A percentile compares a stretch with the other conserved stretches of the same genome.
These are phyloP conservation scores for Neelides sp. DNA, from an alignment of 1,140 invertebrate species.

Conservation along the genomic window DNA sequence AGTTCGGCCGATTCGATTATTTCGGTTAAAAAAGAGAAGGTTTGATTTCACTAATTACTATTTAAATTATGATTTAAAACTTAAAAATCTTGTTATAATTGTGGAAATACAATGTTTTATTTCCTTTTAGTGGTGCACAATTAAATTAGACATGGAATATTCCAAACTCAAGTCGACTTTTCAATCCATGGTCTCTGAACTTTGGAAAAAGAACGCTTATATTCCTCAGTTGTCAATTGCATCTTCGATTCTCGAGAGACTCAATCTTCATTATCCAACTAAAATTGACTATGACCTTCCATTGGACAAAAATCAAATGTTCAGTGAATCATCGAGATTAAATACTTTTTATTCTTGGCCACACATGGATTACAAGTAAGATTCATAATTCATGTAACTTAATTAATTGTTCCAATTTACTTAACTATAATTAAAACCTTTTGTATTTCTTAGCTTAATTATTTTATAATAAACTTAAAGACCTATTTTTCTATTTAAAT, in stretches of 20 bases:
- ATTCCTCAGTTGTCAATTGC: conserved; percentile 74
- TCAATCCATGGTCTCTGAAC: conserved; percentile 59
- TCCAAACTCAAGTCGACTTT: conserved; percentile 63
- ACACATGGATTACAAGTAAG: conserved; percentile 90
- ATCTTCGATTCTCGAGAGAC: conserved; percentile 70
- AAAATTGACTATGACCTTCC: conserved; percentile 32
- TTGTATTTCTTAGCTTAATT: background rate
- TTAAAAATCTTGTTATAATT: background rate
- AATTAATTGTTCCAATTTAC: background rate
- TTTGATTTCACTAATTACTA: conserved; percentile 12
- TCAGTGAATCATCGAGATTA: conserved; percentile 72
- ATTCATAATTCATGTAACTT: conserved; percentile 16
- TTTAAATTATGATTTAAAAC: conserved; percentile 10
- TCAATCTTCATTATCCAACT: conserved; percentile 45
- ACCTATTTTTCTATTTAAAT: conserved; percentile 16
- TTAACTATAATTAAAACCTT: conserved; percentile 6
- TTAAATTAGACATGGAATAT: conserved; percentile 66
- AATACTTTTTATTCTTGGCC: conserved; percentile 88
- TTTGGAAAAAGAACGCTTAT: conserved; percentile 65
- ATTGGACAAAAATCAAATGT: conserved; percentile 62
- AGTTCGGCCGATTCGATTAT: no score
- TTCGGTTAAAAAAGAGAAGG: conserved; percentile 29
- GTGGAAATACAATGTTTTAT: background rate
- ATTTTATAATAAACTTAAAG: conserved; percentile 10
- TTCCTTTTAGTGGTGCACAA: conserved; percentile 70